phyloP scores from a whole-genome alignment of 2,113 vertebrate genomes.

The Oenanthe oenanthe region DNA sequence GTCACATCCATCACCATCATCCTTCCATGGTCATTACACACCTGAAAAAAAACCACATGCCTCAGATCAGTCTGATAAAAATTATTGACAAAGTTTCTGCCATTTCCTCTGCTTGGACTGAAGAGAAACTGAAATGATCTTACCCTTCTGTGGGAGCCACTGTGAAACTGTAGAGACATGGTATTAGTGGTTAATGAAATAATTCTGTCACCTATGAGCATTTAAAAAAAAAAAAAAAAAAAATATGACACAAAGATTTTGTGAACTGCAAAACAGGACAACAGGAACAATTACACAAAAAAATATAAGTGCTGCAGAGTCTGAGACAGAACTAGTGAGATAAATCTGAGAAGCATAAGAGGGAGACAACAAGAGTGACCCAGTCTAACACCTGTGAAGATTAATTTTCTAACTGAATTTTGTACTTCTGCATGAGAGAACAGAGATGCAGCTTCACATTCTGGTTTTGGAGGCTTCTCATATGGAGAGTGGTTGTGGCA shows the following conservation, averaged over 20 bases:
- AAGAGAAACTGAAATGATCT: not conserved
- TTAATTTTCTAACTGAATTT: not conserved
- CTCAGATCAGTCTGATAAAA: not conserved
- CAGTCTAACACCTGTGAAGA: not conserved
- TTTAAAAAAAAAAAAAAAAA: too few relatives aligned
- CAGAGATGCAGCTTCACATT: not conserved
- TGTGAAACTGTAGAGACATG: rapidly evolving
- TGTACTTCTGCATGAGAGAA: not conserved
- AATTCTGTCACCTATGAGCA: not conserved
- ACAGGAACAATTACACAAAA: not conserved
- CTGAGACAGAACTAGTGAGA: not conserved
- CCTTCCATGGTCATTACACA: not conserved
- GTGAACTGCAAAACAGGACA: not conserved
- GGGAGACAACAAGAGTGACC: not conserved
- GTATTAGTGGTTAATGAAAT: rapidly evolving
- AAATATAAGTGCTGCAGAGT: not conserved
- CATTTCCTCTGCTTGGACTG: not conserved
- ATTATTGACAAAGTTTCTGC: not conserved
- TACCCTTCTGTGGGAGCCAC: rapidly evolving
- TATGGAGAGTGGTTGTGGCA: not conserved
- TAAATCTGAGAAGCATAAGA: not conserved
- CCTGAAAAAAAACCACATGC: rapidly evolving
- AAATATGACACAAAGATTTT: not conserved
- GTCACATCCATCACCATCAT: not conserved
- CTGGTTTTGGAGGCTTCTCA: not conserved